Conservation (phyloP, 1,140 invertebrate species). For the Sesamia nonagrioides region DNA sequence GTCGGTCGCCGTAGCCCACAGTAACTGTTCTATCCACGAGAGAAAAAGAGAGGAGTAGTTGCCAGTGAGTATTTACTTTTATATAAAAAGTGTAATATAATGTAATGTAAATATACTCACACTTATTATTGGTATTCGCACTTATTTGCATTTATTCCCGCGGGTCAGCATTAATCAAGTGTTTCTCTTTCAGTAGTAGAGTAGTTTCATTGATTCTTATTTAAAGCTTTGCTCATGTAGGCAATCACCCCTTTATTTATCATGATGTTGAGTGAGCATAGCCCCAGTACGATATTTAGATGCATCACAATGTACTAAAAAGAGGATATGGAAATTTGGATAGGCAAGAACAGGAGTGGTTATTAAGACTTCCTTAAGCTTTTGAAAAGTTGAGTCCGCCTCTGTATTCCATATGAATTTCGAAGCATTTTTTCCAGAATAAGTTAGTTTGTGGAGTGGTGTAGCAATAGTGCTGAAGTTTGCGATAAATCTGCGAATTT, state of each 20-base stretch:
- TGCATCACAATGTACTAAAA: constrained; percentile 58
- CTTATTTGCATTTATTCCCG: too few species aligned
- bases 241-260: constrained; percentile 55
- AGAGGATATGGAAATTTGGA: constrained; percentile 53
- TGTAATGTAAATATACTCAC: too few species aligned
- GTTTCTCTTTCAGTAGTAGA: constrained; percentile 45
- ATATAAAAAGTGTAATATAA: too few species aligned
- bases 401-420: constrained; percentile 56
- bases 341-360: constrained; percentile 51
- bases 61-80: constrained; percentile 62
- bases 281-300: constrained; percentile 55
- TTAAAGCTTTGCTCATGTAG: constrained; percentile 42
- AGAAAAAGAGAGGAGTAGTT: constrained; percentile 57
- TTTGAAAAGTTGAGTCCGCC: constrained; percentile 55
- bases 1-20: constrained; percentile 75
- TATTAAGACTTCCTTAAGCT: constrained; percentile 50
- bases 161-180: too few species aligned
- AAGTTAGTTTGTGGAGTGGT: constrained; percentile 64
- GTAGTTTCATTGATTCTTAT: too few species aligned
- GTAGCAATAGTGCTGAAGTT: constrained; percentile 55
- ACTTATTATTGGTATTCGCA: too few species aligned
- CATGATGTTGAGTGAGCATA: constrained; percentile 50
- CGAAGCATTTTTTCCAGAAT: constrained; percentile 57
- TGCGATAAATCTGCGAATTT: constrained; percentile 78
- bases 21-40: constrained; percentile 45